Evolutionary conservation across 2,888 invertebrate genomes (phyloP).

Genomic region (Ligdia adustata): DNA sequence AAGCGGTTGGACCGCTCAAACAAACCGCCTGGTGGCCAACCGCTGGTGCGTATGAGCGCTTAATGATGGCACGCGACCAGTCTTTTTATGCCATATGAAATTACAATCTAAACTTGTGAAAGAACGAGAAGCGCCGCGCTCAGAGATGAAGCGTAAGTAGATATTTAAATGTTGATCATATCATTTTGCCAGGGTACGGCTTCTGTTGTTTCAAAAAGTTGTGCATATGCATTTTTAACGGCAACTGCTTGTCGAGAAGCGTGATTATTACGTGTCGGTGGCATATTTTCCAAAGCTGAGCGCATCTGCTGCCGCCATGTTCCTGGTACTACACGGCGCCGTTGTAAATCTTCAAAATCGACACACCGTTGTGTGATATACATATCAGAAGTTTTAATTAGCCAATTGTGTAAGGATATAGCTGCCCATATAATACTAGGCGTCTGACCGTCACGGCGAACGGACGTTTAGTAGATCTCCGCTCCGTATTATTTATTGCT

Average conservation of each 20-base stretch:
- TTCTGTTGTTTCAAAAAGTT: conserved; percentile 30
- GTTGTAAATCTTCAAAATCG: conserved; percentile 21
- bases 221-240: conserved; percentile 23
- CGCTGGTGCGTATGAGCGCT: no score
- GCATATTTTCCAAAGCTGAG: conserved; percentile 22
- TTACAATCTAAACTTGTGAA: no score
- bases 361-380: conserved; percentile 21
- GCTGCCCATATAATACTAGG: not conserved
- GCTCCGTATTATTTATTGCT: no score
- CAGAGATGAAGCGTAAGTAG: no score
- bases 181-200: conserved; percentile 27
- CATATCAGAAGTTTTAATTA: conserved; percentile 16
- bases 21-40: no score
- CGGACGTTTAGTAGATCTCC: no score
- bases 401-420: conserved; percentile 5
- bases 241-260: conserved; percentile 26
- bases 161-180: no score
- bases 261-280: conserved; percentile 15
- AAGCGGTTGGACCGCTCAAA: no score
- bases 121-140: no score
- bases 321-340: conserved; percentile 30
- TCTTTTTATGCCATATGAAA: no score
- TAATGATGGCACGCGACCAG: no score
- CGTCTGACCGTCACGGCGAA: no score
- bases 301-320: conserved; percentile 30